phyloP scores from a whole-genome alignment of 2,888 invertebrate genomes.

The Leptopilina syphax region DNA sequence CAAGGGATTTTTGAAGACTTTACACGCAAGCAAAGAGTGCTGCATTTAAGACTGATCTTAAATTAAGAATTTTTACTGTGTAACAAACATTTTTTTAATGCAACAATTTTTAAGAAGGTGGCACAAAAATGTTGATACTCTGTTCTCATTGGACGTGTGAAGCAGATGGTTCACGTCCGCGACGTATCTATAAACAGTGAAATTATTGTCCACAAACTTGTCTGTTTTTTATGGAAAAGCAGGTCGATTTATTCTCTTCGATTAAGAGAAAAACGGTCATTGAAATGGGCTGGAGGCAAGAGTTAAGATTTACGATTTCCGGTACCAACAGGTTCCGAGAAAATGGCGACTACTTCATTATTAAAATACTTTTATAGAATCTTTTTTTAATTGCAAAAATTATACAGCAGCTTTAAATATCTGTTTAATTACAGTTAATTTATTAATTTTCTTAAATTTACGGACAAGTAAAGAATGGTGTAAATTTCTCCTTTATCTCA shows the following conservation, averaged over 20 bases:
- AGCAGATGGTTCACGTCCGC: conserved; percentile 69
- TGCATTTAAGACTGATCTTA: too few relatives aligned
- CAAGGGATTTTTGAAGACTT: too few relatives aligned
- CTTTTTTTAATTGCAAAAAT: neutral
- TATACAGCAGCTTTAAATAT: neutral
- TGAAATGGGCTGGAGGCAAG: conserved; percentile 53
- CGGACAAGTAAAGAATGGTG: too few relatives aligned
- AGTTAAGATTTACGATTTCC: conserved; percentile 70
- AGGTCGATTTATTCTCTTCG: conserved; percentile 57
- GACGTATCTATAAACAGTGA: conserved; percentile 68
- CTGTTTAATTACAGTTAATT: neutral
- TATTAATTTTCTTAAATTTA: too few relatives aligned
- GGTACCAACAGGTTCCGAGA: conserved; percentile 61
- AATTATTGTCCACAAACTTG: conserved; percentile 54
- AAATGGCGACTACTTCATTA: conserved; percentile 54
- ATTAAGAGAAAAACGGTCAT: conserved; percentile 30
- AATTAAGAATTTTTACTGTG: too few relatives aligned
- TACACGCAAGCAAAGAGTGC: too few relatives aligned
- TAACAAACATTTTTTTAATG: too few relatives aligned
- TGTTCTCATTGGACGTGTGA: conserved; percentile 16
- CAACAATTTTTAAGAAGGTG: conserved; percentile 5
- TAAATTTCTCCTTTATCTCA: too few relatives aligned
- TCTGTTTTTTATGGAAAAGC: conserved; percentile 32
- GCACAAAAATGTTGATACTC: conserved; percentile 18
- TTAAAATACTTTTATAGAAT: neutral